Evolutionary conservation across 2,888 invertebrate genomes (phyloP), one percentile per base, ranked within the genome.

Genomic region (Xestia rhomboidea): DNA sequence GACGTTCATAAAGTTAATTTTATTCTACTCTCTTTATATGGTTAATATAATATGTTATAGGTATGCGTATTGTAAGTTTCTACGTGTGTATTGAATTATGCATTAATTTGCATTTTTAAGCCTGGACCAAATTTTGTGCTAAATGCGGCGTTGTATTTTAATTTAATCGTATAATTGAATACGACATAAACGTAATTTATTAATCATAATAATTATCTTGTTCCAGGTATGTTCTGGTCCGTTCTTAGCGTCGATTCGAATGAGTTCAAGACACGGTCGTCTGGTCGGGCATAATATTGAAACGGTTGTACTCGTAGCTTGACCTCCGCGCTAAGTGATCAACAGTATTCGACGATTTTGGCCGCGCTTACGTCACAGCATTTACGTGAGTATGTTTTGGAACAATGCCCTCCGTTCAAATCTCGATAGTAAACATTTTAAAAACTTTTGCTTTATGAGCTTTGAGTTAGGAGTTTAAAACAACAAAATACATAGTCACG

Each of bases 361-460:
- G 81, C 79, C 66, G 79, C 72, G 81, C 71, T 91, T 86, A 92
- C 92, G 92, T 93, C 92, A 93, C 87, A 84, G 64, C 68, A 70
- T 69, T 79, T 80, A 84, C 81, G 90, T 91, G 76, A 90, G 91
- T 91, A 83, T 86, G 81, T 89, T 76, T 83, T 87, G 82, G 87
- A 91, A 94, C 93, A 92, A 92, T 91, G 90, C 88, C 84, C 88
- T 88, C 75, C 84, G 84, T 90, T 88, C 83, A 89, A 79, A 83
- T 78, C 63, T 44, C 75, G 71, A 81, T 76, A 75, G 78, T 81
- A 80, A 70, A 68, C 49, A 57, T 30, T 34, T 76, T 67, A 4
- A 34, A 64, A 76, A 68, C 51, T 77, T 51, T 60, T 74, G 27
- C 6, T 79, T 86, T 76, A 71, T 86, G 66, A 64, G 24, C 30